Base-by-base conservation (phyloP, 1,140 invertebrate species). In the Linepithema humile region DNA sequence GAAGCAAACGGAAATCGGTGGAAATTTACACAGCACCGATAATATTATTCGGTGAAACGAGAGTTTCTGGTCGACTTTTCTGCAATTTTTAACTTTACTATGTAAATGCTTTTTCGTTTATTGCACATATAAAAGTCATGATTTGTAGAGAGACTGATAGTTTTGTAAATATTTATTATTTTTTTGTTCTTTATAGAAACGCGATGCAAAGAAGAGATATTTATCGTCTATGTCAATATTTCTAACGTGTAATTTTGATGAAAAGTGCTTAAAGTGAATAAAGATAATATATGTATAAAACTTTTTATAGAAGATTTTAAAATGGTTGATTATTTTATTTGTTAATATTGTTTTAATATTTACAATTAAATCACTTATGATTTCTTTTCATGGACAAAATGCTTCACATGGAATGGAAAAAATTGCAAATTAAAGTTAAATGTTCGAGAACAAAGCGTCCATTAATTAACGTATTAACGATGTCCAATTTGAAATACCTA, bases 381-480 rank as follows among this genome's bases (percentile, higher is more conserved):
- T 12, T 75, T 7, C 32, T 23, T 64, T 78, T 67, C 3, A 12
- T 12, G 20, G 48, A 64, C 23, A 67, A 38, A 78, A 77, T 67
- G 45, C 32, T 38, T 75, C 40, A n/a, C 15, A 78, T 67, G 20
- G 10, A 53, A 12, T 9, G 29, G 0, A 77, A 67, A 29, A 67
- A 32, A 50, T 17, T 9, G 40, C 29, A 53, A 38, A 57, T 6
- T 23, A 35, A 38, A 77, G 57, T 65, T 7, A n/a, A 59, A 35
- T 35, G 29, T 50, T 45, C 45, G 29, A 29, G 50, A 48, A 73
- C 43, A 72, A 82, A 73, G 74, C 43, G 45, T 53, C 3, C 60
- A 45, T 69, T 78, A 67, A 78, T 78, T 45, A 78, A 67, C 45
- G 20, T 69, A 67, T 78, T 69, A 67, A 64, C 73, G 29, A 64